Base-by-base conservation (phyloP, 2,797 vertebrate species). In the Sebastolobus alascanus region DNA sequence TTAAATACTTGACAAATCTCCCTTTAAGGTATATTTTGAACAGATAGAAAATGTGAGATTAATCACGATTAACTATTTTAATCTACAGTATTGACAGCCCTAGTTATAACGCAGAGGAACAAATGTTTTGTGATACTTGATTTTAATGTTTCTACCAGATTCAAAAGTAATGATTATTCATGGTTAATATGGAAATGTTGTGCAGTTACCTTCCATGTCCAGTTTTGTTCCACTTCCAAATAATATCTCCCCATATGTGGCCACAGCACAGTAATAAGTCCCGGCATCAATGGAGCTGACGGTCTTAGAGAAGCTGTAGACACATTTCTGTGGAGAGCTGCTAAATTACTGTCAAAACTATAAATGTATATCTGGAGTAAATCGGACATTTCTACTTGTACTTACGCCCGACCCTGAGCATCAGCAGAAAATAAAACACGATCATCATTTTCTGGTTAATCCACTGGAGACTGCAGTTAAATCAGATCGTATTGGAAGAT, bases 231-330 rank as follows among this genome's bases (percentile, higher is more conserved):
- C 86, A 0, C 66, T 73, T 66, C 77, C 82, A 78, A 87, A 75
- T 4, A 87, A 2, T 1, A 87, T 84, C 73, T 80, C 6, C 4
- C 83, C 90, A 86, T 87, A 90, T 40, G 79, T 40, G 54, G 73
- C 73, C 73, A 85, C 84, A 1, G 85, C 70, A 79, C 88, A 91
- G 84, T 58, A 74, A 77, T 81, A 84, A 29, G 43, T 76, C 68
- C 73, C 80, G 69, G 55, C 1, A 31, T 92, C 80, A 77, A 68
- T 83, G 61, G 31, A 54, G 75, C 9, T 68, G 73, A 86, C 0
- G 9, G 37, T 80, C 37, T 66, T 87, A 8, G 65, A 73, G 66
- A 85, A 76, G 54, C 40, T 87, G 83, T 79, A 84, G 82, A 75
- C 29, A 31, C 5, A 43, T n/a, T 2, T 8, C 6, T 43, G 5